Evolutionary conservation across 2,113 vertebrate genomes (phyloP), one percentile per base, ranked within the genome.

Genomic region (Paedocypris sp.): DNA sequence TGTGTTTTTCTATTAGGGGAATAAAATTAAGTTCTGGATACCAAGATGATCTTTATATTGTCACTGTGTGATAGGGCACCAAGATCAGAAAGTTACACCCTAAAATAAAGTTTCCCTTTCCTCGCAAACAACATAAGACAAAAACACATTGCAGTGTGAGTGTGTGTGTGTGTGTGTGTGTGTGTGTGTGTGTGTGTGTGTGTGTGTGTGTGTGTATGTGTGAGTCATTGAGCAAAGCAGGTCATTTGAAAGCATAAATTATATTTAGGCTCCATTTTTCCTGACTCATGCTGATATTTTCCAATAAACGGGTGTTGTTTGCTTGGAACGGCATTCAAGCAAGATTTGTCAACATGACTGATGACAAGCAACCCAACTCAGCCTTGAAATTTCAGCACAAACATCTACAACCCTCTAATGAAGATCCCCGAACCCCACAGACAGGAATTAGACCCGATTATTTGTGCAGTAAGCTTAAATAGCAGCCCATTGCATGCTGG

Each of bases 371-470:
- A n/a, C n/a, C n/a, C n/a, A n/a, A n/a, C n/a, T n/a, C n/a, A n/a
- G n/a, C n/a, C n/a, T n/a, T n/a, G 19, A 18, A 38, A 38, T 52
- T 38, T 48, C 46, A 62, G 26, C 15, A 57, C 53, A 54, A 65
- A 52, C 28, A 46, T 26, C 59, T 58, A 50, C 15, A 11, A 36
- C 20, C 69, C 48, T 48, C 49, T 36, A 46, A 66, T 59, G 46
- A 62, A 65, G 47, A 52, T 48, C 22, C 46, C 54, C 6, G 49
- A 39, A 52, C 41, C n/a, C 26, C 28, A 16, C 54, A 8, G 32
- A 33, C 25, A 45, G 39, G 43, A 61, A 67, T 72, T 59, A 64
- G 63, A 56, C 26, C 29, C 51, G 62, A 72, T 71, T 52, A 58
- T 64, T 69, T 64, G 52, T 62, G 58, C 12, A 47, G 46, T 12